Evolutionary conservation across 35 echinoderm and acorn worm species (phyloP), one percentile per base, ranked within the genome.

Genomic region (Heliocidaris tuberculata): DNA sequence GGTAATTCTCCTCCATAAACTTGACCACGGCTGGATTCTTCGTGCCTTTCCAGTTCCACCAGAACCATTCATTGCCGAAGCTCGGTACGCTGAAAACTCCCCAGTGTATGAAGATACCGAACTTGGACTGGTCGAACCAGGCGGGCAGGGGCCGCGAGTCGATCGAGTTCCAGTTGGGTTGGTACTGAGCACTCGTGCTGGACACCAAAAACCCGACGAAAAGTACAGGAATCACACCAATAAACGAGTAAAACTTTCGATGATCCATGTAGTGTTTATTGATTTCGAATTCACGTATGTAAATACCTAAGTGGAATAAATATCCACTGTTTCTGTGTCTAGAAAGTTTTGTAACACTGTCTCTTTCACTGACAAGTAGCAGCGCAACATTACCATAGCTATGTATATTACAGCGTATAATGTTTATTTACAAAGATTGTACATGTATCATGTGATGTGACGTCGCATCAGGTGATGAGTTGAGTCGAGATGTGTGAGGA

Each of bases 51-150:
- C 96, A 99, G 31, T 97, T 19, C 95, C 94, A 97, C 96, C 96
- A 99, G 86, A 97, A 97, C 96, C 98, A 99, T 32, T 97, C 98
- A n/a, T 95, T 95, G 24, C 94, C 88, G 52, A 96, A 97, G 19
- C 97, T 97, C 5, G 97, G 97, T 19, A 98, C 97, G 49, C 93
- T 94, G 86, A 95, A 97, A 12, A 98, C 97, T 27, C 97, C 96
- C 97, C 97, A 98, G 48, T 98, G 97, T 29, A 98, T 95, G 35
- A 98, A 97, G 30, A 98, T 97, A 31, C 97, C 97, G 94, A 98
- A 93, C 88, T 98, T 98, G 54, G 96, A 94, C 27, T 98, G 93
- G 17, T 98, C 97, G 86, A 96, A 98, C 97, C 97, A 97, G 52
- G 9, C 61, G 59, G 98, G 97, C 30, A 99, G 94, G 9, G 97